Evolutionary conservation across 2,888 invertebrate species (phyloP), one percentile per base, ranked within the genome.

Genomic region (Drosophila rubida): DNA sequence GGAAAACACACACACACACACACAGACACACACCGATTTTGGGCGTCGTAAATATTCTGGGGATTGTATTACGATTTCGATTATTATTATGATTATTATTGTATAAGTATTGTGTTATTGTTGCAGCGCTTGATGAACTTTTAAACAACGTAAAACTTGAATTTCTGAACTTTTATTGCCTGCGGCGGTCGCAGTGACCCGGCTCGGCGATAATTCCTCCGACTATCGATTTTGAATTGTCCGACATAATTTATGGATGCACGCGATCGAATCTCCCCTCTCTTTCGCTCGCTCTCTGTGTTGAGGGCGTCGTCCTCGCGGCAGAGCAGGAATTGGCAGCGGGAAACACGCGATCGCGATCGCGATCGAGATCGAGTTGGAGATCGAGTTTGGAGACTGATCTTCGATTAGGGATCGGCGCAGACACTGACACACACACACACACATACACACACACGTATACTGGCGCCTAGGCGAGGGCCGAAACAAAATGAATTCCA

Each of bases 201-300:
- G 55, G 23, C 11, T 32, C 67, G 65, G 67, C 61, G 71, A 71
- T 71, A 77, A 68, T 80, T 58, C 45, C 58, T 59, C 55, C 51
- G 66, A 69, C 64, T 74, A 61, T 72, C 60, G 53, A 62, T 65
- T 69, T 66, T 22, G 57, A 62, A 61, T 46, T 66, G 68, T 71
- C 49, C 72, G 64, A 68, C 79, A 85, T 88, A 58, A 73, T 81
- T 81, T 68, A 73, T 44, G 74, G 44, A 68, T 48, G 61, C 49
- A 45, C 37, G 35, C 48, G 27, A 42, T 44, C 44, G 9, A 54
- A 23, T 32, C 5, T 32, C n/a, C 32, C 32, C 32, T n/a, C 37
- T 49, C 19, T 19, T 3, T 1, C 19, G 1, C 19, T 19, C 19
- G 19, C 19, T 19, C 19, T 19, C 19, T 19, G 2, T 19, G 19